Conservation (phyloP, 2,113 vertebrate species). For the Pachypanchax playfairii region DNA sequence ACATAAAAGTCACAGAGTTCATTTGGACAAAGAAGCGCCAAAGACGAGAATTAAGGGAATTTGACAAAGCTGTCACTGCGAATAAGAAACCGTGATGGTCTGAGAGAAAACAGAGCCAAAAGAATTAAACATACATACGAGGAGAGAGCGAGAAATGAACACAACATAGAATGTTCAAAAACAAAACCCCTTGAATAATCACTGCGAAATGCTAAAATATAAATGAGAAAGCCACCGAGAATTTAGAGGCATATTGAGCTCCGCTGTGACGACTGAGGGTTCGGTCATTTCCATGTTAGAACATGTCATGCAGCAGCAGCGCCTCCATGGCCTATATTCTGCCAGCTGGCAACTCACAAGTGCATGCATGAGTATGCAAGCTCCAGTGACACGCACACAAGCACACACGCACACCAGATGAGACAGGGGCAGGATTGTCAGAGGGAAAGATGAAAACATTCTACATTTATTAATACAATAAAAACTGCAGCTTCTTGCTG, state of each 20-base stretch:
- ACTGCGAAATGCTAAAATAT: background rate
- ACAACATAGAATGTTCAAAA: slow-evolving; percentile 9
- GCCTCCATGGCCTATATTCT: slow-evolving; percentile 74
- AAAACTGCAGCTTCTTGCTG: background rate
- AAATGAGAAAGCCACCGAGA: background rate
- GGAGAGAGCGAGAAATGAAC: slow-evolving; percentile 9
- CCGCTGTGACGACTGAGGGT: slow-evolving; percentile 48
- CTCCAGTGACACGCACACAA: slow-evolving; percentile 40
- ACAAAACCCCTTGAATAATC: slow-evolving; percentile 12
- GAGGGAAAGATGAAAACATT: slow-evolving; percentile 37
- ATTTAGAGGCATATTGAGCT: background rate
- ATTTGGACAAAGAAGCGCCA: slow-evolving; percentile 8
- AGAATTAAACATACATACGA: slow-evolving; percentile 4
- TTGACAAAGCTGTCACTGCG: background rate
- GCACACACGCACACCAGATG: slow-evolving; percentile 54
- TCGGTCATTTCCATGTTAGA: slow-evolving; percentile 54
- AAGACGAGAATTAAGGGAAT: slow-evolving; percentile 10
- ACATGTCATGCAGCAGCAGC: slow-evolving; percentile 50
- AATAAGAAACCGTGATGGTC: slow-evolving; percentile 17
- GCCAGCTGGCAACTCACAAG: slow-evolving; percentile 67
- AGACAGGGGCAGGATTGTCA: slow-evolving; percentile 66
- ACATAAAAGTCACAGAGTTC: background rate
- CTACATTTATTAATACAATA: slow-evolving; percentile 24
- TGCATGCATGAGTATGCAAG: slow-evolving; percentile 57
- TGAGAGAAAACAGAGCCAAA: slow-evolving; percentile 4